Percentiles rank a stretch among this genome's conserved stretches.
Conservation (phyloP, 2,113 vertebrate species). For the Chaetops frenatus region DNA sequence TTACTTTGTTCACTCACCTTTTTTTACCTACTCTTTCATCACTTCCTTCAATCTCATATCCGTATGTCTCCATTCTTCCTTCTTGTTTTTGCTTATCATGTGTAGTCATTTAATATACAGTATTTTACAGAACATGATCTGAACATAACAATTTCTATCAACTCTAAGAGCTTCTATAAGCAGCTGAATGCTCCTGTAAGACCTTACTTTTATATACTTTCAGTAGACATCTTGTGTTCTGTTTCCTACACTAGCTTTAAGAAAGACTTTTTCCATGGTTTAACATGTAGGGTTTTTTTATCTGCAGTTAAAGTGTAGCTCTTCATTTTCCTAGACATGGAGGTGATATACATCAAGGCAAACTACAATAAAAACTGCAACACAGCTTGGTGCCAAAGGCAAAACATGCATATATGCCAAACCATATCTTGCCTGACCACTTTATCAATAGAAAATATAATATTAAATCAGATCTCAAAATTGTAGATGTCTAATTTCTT, state of each 20-base stretch:
- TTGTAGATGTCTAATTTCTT: neutral
- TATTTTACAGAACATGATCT: neutral
- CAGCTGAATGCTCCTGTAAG: neutral
- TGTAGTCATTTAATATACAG: neutral
- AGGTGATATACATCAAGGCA: neutral
- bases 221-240: neutral
- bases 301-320: neutral
- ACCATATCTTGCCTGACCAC: neutral
- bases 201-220: neutral
- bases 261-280: neutral
- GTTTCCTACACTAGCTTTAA: neutral
- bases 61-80: neutral
- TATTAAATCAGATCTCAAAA: neutral
- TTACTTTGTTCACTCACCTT: neutral
- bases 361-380: neutral
- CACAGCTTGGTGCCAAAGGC: neutral
- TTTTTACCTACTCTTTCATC: neutral
- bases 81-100: neutral
- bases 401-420: neutral
- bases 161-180: neutral
- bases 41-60: neutral
- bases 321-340: neutral
- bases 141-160: neutral
- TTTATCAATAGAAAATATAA: neutral
- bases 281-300: neutral